Base-by-base conservation (phyloP, 2,113 vertebrate species). In the Himantopus leucocephalus region DNA sequence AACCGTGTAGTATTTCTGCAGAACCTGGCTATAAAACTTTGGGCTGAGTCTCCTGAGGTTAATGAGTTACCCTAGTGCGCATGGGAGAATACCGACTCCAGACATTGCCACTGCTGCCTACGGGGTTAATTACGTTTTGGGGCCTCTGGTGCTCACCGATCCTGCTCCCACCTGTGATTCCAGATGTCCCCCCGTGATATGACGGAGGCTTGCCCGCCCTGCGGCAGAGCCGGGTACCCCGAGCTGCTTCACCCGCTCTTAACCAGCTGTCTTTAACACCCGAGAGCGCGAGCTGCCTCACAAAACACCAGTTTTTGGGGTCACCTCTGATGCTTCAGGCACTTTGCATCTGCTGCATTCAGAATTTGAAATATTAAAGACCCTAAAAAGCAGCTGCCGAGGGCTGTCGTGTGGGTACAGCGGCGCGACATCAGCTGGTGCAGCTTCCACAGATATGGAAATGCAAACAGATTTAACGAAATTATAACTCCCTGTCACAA, bases 331-430 rank as follows among this genome's bases (percentile, higher is more conserved):
- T 16, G n/a, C 72, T 22, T 3, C 18, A 6, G 52, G 37, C 30
- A 7, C 52, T 35, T 30, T 12, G 56, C 2, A 2, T 3, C 27
- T 5, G 19, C 19, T 5, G 19, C 19, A 3, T 41, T 13, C 19
- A 11, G 29, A 8, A 17, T 8, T 1, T 5, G 14, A 3, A 6
- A 5, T 5, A 0, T 5, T 19, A 34, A 9, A 59, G 11, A 6
- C 30, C 43, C 43, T 3, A 3, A 45, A 20, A 13, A 10, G 3
- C 43, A 14, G 26, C 47, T 5, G 47, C 21, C 20, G 47, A 48
- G 47, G 21, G 47, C 63, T 39, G 78, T 20, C 8, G 0, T 10
- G 24, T 1, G 53, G 32, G 0, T 5, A 9, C 18, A 6, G 1
- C 85, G 60, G 53, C 68, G 70, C 1, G 7, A 8, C 8, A 12